Evolutionary conservation across 1,140 invertebrate genomes (phyloP), one percentile per base, ranked within the genome.

Genomic region (Oreohelix idahoensis): DNA sequence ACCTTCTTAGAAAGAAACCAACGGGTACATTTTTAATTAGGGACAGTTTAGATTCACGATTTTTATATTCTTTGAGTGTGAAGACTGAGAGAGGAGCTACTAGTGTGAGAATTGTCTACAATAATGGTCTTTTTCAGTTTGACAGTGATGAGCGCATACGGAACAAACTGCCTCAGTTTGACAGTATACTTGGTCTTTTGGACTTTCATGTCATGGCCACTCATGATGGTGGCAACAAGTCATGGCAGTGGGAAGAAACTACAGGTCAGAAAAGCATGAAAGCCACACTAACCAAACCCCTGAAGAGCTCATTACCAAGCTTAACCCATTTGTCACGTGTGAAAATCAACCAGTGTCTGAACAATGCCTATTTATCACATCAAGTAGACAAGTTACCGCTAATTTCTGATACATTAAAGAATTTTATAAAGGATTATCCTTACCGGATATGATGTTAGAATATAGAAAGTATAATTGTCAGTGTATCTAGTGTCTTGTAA

Each of bases 31-130:
- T 90, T 84, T 91, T 97, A n/a, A 94, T 97, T 45, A 93, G 97
- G 49, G 95, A 97, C 90, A 97, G 96, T 17, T 95, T 95, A 0
- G 96, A 97, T 90, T 94, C 94, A 4, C 94, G 94, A 84, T 97
- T 95, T 91, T 94, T 96, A 42, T 97, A 96, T 89, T 95, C 96
- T 8, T 93, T 98, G n/a, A 96, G 96, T 87, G 95, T 97, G 20
- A 96, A 97, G 91, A 97, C 96, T 0, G 94, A 94, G 26, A 92
- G 95, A 51, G 96, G 96, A 0, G 96, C 96, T 0, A 97, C 96
- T 0, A 96, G 96, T 42, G 95, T 97, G 0, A 93, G 97, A 51
- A 94, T 97, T 32, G 94, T 95, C 77, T 96, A 95, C 90, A 93
- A 93, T 49, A 92, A 94, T 84, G 96, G 96, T 0, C 94, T 94